A percentile compares a stretch with the other conserved stretches of the same genome.
phyloP scores from a whole-genome alignment of 2,113 vertebrate genomes.

The Periophthalmodon schlosseri region DNA sequence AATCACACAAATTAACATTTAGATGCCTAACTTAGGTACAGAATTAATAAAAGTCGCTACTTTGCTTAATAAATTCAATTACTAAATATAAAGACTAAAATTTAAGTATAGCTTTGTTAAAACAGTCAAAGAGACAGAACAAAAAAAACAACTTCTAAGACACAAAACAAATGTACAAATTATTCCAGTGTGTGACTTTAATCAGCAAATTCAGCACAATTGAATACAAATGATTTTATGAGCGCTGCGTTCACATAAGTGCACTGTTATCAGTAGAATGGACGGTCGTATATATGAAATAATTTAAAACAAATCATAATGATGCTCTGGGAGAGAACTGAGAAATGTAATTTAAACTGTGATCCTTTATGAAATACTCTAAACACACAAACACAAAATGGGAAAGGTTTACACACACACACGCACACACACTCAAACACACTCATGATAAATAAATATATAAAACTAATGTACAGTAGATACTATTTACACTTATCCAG shows the following conservation, averaged over 20 bases:
- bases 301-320: not conserved
- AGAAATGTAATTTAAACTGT: not conserved
- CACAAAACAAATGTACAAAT: not conserved
- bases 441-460: conserved; percentile 53
- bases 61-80: too few species aligned
- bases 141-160: not conserved
- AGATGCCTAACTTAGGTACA: too few species aligned
- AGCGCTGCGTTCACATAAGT: not conserved
- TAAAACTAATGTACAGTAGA: conserved; percentile 47
- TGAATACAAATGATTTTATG: not conserved
- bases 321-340: not conserved
- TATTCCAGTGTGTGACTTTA: conserved; percentile 1
- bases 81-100: too few species aligned
- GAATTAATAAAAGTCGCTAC: too few species aligned
- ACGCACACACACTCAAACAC: not conserved
- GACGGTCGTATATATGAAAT: not conserved
- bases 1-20: not conserved
- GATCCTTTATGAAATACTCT: not conserved
- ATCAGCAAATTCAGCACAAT: not conserved
- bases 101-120: too few species aligned
- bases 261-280: not conserved
- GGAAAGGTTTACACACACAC: not conserved
- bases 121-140: too few species aligned
- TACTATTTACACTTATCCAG: conserved; percentile 16
- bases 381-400: conserved; percentile 13